phyloP scores from a whole-genome alignment of 2,797 vertebrate genomes.

The Perodicticus potto region DNA sequence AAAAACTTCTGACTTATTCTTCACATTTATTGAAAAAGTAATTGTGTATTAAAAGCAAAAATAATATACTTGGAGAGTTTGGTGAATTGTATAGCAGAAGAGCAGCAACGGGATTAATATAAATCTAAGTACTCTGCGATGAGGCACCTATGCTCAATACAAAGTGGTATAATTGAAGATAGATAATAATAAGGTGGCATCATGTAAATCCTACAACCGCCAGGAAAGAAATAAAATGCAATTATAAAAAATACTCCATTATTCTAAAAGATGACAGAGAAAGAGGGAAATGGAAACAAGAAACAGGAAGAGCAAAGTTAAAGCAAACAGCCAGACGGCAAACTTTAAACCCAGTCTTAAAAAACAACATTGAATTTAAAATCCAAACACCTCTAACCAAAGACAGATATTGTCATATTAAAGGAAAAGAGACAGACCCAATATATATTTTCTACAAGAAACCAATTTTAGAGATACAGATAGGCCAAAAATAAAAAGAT shows the following conservation, averaged over 20 bases:
- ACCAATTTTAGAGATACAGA: background rate
- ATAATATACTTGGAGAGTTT: background rate
- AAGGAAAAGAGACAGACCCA: background rate
- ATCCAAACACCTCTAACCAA: background rate
- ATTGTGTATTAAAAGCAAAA: background rate
- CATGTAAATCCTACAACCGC: background rate
- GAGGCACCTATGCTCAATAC: background rate
- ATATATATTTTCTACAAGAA: background rate
- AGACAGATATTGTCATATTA: background rate
- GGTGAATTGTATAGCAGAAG: background rate
- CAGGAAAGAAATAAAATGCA: background rate
- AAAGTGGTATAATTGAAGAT: background rate
- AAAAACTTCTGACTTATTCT: background rate
- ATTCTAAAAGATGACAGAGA: background rate
- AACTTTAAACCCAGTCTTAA: background rate
- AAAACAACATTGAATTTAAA: background rate
- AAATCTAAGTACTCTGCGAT: background rate
- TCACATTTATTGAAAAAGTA: background rate
- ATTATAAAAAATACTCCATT: background rate
- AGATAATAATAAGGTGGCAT: background rate
- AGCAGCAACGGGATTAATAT: background rate
- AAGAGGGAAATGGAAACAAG: background rate
- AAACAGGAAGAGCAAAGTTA: background rate
- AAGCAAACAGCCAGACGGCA: background rate
- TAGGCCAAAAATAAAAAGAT: background rate